These are phyloP conservation scores for Ichneumoninae sp. DNA, from an alignment of 2,888 invertebrate genomes.

Conservation along the genomic window DNA sequence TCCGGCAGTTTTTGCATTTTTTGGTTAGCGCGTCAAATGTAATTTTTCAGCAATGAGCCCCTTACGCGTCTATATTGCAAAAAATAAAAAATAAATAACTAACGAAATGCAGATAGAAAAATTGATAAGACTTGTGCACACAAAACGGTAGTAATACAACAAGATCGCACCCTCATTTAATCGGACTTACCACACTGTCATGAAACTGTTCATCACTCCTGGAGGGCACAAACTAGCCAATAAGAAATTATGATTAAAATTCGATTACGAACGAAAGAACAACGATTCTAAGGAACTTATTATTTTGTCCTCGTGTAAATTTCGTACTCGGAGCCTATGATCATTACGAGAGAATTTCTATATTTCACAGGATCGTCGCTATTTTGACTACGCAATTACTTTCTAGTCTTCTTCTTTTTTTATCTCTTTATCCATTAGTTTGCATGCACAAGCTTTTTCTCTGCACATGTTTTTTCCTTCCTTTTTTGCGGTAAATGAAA, in stretches of 20 bases:
- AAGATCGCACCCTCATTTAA: conserved; percentile 78
- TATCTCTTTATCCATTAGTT: conserved; percentile 78
- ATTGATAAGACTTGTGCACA: conserved; percentile 83
- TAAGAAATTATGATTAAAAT: conserved; percentile 85
- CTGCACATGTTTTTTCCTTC: conserved; percentile 57
- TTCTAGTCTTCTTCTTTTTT: conserved; percentile 26
- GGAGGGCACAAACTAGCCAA: conserved; percentile 92
- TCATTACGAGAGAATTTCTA: conserved; percentile 30
- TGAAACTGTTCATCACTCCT: conserved; percentile 95
- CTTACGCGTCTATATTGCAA: conserved; percentile 60
- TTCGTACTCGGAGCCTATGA: conserved; percentile 31
- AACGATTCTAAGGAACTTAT: conserved; percentile 53
- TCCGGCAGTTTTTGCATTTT: not conserved
- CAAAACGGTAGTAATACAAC: conserved; percentile 82
- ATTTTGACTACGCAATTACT: conserved; percentile 51
- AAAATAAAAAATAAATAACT: conserved; percentile 49
- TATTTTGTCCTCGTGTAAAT: conserved; percentile 17
- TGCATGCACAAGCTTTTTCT: conserved; percentile 84
- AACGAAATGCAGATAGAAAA: conserved; percentile 72
- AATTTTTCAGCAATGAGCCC: conserved; percentile 47
- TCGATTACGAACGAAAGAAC: conserved; percentile 66
- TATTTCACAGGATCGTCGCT: conserved; percentile 22
- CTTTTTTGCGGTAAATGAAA: conserved; percentile 43
- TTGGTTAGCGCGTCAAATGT: not conserved
- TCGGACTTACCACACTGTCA: conserved; percentile 93